Evolutionary conservation across 2,113 vertebrate species (phyloP).

Genomic region (Lophura nycthemera): DNA sequence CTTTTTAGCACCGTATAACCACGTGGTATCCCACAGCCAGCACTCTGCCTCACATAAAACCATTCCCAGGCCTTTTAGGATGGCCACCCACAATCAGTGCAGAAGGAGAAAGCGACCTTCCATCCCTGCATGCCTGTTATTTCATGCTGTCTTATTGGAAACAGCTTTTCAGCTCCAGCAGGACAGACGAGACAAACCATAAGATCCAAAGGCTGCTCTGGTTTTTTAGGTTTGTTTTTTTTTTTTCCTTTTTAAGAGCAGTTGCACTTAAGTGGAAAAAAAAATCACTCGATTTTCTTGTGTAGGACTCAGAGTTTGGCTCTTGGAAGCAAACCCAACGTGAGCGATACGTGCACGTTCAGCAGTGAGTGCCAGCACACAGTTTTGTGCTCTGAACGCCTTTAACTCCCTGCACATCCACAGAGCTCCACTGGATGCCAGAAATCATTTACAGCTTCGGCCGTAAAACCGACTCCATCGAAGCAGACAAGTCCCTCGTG

Average conservation of each 20-base stretch:
- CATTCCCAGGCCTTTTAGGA: conserved; percentile 38
- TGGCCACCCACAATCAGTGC: conserved; percentile 56
- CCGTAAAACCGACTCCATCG: conserved; percentile 29
- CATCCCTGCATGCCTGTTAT: conserved; percentile 48
- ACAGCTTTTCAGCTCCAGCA: conserved; percentile 43
- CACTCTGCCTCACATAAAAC: neutral
- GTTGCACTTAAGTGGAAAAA: conserved; percentile 1
- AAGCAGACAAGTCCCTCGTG: conserved; percentile 33
- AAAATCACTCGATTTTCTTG: neutral
- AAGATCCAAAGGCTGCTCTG: conserved; percentile 14
- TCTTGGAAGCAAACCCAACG: neutral
- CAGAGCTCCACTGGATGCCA: conserved; percentile 10
- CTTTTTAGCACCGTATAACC: neutral
- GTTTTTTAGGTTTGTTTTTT: neutral
- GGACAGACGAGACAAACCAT: conserved; percentile 28
- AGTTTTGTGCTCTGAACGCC: conserved; percentile 11
- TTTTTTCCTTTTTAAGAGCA: neutral
- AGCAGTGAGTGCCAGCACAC: neutral
- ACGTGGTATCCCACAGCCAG: neutral
- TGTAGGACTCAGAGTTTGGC: neutral
- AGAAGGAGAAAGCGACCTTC: conserved; percentile 41
- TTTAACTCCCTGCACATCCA: conserved; percentile 2
- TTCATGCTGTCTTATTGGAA: conserved; percentile 63
- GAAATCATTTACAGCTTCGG: conserved; percentile 34
- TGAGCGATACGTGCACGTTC: neutral